Conservation (phyloP, 2,888 invertebrate genomes). For the Limulus polyphemus region DNA sequence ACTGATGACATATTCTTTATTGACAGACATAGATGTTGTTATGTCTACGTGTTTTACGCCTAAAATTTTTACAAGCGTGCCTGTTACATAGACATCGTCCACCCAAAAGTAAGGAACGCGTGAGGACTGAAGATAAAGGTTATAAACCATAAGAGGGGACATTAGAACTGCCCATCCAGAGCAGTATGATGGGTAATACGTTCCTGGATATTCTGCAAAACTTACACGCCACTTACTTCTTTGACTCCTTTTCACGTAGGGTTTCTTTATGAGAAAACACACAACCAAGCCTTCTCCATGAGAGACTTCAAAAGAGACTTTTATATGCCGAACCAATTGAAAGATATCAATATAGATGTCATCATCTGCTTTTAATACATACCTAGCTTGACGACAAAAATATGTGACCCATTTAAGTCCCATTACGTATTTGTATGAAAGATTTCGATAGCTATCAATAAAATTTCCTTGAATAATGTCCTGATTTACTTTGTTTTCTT, state of each 20-base stretch:
- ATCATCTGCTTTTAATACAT: slow-evolving; percentile 39
- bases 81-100: slow-evolving; percentile 40
- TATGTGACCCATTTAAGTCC: slow-evolving; percentile 35
- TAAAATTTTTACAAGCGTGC: slow-evolving; percentile 26
- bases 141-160: slow-evolving; percentile 29
- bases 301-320: slow-evolving; percentile 6
- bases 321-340: slow-evolving; percentile 19
- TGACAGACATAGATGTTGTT: slow-evolving; percentile 7
- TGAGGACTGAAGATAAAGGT: slow-evolving; percentile 19
- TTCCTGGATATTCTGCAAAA: slow-evolving; percentile 33
- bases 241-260: slow-evolving; percentile 29
- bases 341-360: slow-evolving; percentile 39
- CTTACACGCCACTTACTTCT: slow-evolving; percentile 37
- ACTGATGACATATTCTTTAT: slow-evolving; percentile 3
- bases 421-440: slow-evolving; percentile 39
- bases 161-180: slow-evolving; percentile 39
- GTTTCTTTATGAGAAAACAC: slow-evolving; percentile 19
- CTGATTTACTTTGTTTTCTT: slow-evolving; percentile 15
- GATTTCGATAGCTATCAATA: slow-evolving; percentile 37
- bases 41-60: slow-evolving; percentile 19
- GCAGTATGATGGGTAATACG: slow-evolving; percentile 38
- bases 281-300: slow-evolving; percentile 14
- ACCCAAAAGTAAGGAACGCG: slow-evolving; percentile 39
- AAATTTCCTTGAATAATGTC: slow-evolving; percentile 31
- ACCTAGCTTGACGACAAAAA: slow-evolving; percentile 33